These are phyloP conservation scores for Aythya baeri DNA, from an alignment of 2,113 vertebrate genomes.

Conservation along the genomic window DNA sequence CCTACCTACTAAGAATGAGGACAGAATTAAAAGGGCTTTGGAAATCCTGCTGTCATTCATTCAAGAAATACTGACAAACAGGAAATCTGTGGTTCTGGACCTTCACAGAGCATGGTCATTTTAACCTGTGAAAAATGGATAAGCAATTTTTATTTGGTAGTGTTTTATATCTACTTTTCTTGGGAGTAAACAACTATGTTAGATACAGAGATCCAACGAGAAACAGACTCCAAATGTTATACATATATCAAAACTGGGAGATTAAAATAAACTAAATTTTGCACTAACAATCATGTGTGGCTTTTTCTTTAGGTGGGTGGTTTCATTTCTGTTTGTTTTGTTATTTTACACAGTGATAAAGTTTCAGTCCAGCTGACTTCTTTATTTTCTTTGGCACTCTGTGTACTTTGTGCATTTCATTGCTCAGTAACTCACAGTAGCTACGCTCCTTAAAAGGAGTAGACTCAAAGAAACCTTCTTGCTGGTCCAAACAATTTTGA, in stretches of 20 bases:
- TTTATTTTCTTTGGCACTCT: constrained; percentile 47
- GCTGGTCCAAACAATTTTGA: constrained; percentile 22
- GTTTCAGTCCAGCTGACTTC: constrained; percentile 9
- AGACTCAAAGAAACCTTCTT: not conserved
- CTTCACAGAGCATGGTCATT: not conserved
- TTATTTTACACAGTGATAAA: constrained; percentile 21
- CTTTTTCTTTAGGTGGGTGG: not conserved
- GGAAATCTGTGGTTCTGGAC: not conserved
- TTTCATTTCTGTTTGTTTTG: constrained; percentile 34
- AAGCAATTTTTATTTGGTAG: not conserved
- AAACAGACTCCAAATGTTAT: not conserved
- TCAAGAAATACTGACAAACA: not conserved
- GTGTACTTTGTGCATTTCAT: not conserved
- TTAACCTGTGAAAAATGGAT: not conserved
- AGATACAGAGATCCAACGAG: not conserved
- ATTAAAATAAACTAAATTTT: not conserved
- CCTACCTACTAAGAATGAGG: not conserved
- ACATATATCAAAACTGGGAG: not conserved
- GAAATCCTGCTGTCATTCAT: not conserved
- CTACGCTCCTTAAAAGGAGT: constrained; percentile 30
- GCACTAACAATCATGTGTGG: not conserved
- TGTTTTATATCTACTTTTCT: not conserved
- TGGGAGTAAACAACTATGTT: not conserved
- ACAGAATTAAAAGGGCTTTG: not conserved
- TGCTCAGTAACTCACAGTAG: constrained; percentile 14